phyloP scores from a whole-genome alignment of 1,140 invertebrate species.

The Pseudobourletiella spinata region DNA sequence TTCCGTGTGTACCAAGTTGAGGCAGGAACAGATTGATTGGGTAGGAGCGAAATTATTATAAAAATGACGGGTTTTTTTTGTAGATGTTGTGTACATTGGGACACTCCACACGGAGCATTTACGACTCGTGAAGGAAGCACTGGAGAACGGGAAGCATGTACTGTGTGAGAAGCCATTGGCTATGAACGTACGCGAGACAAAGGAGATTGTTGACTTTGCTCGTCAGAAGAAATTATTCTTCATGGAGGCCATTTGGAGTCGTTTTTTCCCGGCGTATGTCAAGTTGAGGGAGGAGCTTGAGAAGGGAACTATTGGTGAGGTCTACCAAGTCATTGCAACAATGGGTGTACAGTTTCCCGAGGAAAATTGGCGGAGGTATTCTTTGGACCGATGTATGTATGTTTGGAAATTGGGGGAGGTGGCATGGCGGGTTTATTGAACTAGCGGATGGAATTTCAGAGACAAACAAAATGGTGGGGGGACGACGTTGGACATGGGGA shows the following conservation, averaged over 20 bases:
- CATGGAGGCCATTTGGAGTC: slow-evolving; percentile 48
- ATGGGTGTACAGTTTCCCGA: slow-evolving; percentile 27
- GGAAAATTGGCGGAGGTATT: slow-evolving; percentile 30
- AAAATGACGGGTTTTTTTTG: not conserved
- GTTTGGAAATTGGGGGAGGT: no score
- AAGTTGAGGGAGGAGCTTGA: slow-evolving; percentile 38
- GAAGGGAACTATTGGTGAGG: slow-evolving; percentile 42
- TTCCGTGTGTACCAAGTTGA: no score
- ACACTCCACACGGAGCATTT: slow-evolving; percentile 43
- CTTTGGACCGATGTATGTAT: no score
- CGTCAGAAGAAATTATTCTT: slow-evolving; percentile 40
- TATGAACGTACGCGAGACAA: slow-evolving; percentile 40
- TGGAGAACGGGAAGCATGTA: slow-evolving; percentile 47
- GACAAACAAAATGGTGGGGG: slow-evolving; percentile 63
- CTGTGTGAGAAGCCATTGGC: slow-evolving; percentile 49
- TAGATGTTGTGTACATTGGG: slow-evolving; percentile 49
- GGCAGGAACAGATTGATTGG: no score
- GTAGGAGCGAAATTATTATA: slow-evolving; percentile 44
- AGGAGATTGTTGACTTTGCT: slow-evolving; percentile 37
- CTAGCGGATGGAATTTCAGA: no score
- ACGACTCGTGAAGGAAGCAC: slow-evolving; percentile 40
- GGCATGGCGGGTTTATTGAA: no score
- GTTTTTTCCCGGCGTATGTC: slow-evolving; percentile 45
- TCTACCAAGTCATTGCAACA: slow-evolving; percentile 24
- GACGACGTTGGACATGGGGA: slow-evolving; percentile 70